Conservation (phyloP, 2,888 invertebrate genomes). For the Microdon myrmicae region DNA sequence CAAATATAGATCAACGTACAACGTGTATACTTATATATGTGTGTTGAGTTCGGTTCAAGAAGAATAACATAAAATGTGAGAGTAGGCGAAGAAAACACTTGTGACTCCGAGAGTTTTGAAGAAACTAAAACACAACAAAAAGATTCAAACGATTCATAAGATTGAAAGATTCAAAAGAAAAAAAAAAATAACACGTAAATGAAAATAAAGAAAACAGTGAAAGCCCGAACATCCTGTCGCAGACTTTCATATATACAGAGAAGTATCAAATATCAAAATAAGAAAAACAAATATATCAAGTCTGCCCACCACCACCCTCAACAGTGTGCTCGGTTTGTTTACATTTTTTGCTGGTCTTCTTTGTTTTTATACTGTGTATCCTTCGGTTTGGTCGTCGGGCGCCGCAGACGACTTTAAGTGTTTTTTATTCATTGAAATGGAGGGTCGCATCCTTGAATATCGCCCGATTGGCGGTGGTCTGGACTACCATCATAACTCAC, state of each 20-base stretch:
- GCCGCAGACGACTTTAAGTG: constrained; percentile 22
- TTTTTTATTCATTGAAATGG: constrained; percentile 62
- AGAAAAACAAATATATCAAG: constrained; percentile 26
- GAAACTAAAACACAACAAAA: constrained; percentile 32
- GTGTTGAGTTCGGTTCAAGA: no score
- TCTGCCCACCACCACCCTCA: constrained; percentile 27
- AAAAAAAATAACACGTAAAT: constrained; percentile 50
- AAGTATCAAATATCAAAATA: constrained; percentile 20
- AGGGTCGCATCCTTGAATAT: constrained; percentile 71
- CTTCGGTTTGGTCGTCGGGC: not conserved
- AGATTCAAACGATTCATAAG: constrained; percentile 8
- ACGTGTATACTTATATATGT: no score
- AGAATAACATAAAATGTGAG: constrained; percentile 42
- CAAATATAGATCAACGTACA: no score
- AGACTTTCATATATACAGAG: constrained; percentile 55
- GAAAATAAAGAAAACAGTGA: constrained; percentile 54
- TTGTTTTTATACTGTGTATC: constrained; percentile 17
- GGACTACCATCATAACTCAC: constrained; percentile 75
- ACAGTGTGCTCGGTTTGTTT: constrained; percentile 52
- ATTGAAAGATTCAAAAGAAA: not conserved
- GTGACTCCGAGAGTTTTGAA: constrained; percentile 37
- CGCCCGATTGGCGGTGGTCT: constrained; percentile 72
- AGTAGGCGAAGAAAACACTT: constrained; percentile 42
- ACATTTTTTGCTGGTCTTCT: no score
- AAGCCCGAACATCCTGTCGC: constrained; percentile 57